Evolutionary conservation across 2,797 vertebrate genomes (phyloP).

Genomic region (Phrynocephalus guinanensis): DNA sequence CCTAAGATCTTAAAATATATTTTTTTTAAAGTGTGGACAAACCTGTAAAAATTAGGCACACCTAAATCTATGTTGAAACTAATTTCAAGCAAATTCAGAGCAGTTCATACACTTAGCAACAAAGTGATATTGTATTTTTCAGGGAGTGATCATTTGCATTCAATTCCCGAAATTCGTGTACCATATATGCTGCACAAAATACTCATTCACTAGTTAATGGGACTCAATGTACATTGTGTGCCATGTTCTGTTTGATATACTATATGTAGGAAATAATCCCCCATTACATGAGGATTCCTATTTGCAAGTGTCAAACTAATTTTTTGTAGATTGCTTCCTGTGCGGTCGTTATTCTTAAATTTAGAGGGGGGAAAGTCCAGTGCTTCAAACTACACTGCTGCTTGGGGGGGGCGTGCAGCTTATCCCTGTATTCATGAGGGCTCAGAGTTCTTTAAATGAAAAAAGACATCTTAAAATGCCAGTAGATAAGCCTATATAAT

Average conservation of each 20-base stretch:
- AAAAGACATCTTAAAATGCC: neutral
- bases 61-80: neutral
- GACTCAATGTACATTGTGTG: neutral
- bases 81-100: neutral
- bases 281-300: neutral
- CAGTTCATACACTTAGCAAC: neutral
- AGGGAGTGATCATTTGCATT: neutral
- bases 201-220: neutral
- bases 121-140: neutral
- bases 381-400: neutral
- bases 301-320: neutral
- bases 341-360: neutral
- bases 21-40: neutral
- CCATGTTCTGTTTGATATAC: neutral
- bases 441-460: constrained; percentile 2
- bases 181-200: neutral
- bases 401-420: neutral
- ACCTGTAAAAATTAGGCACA: neutral
- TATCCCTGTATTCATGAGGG: neutral
- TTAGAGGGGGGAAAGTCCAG: neutral
- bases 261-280: neutral
- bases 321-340: neutral
- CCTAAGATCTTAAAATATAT: neutral
- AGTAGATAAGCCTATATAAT: neutral
- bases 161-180: neutral